Evolutionary conservation across 2,113 vertebrate genomes (phyloP).

Genomic region (Eretmochelys imbricata): DNA sequence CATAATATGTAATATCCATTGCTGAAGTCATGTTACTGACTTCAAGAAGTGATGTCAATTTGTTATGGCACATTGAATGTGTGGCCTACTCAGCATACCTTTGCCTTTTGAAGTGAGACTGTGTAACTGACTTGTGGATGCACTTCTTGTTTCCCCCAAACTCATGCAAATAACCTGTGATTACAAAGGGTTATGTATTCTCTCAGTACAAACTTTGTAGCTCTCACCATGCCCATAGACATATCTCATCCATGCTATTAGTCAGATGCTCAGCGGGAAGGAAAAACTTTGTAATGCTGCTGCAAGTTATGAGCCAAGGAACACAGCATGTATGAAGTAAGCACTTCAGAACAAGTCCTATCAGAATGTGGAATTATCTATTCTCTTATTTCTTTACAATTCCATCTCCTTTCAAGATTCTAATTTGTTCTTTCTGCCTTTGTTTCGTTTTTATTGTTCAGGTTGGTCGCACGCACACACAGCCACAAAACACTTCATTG

Average conservation of each 20-base stretch:
- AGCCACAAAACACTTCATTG: background rate
- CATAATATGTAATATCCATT: background rate
- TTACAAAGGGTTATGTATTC: background rate
- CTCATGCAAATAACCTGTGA: background rate
- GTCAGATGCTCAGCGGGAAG: background rate
- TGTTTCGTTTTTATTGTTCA: background rate
- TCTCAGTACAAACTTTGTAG: background rate
- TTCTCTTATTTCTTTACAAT: background rate
- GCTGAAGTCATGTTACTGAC: background rate
- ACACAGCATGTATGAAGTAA: background rate
- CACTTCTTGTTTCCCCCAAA: background rate
- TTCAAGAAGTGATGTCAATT: background rate
- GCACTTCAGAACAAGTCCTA: background rate
- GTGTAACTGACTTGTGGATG: background rate
- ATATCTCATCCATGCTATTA: background rate
- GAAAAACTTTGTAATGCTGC: background rate
- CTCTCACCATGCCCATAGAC: background rate
- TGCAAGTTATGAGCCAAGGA: background rate
- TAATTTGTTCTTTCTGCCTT: background rate
- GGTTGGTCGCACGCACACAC: background rate
- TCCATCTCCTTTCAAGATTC: background rate
- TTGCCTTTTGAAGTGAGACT: slow-evolving; percentile 1
- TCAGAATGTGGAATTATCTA: background rate
- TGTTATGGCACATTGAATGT: background rate
- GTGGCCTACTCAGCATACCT: background rate